phyloP scores from a whole-genome alignment of 2,888 invertebrate species.

The Himalopsyche anomala region DNA sequence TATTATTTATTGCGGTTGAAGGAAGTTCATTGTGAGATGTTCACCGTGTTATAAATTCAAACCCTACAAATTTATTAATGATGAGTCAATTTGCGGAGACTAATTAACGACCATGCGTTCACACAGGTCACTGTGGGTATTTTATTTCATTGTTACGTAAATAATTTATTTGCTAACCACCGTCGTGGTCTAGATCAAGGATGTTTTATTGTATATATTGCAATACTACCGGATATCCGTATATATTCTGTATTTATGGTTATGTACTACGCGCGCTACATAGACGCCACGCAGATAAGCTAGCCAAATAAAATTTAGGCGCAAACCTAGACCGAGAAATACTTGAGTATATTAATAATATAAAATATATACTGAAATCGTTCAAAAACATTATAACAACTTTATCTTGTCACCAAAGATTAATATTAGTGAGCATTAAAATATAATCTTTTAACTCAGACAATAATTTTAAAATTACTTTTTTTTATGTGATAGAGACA shows the following conservation, averaged over 20 bases:
- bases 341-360: no score
- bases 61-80: not conserved
- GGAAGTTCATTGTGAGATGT: conserved; percentile 1
- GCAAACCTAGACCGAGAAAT: no score
- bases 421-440: no score
- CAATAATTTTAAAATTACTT: no score
- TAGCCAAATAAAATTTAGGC: no score
- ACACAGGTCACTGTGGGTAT: not conserved
- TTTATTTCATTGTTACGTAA: not conserved
- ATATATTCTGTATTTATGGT: not conserved
- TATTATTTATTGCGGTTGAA: conserved; percentile 3
- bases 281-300: no score
- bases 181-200: conserved; percentile 10
- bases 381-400: no score
- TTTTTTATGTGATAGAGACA: no score
- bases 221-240: conserved; percentile 4
- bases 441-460: no score
- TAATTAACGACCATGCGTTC: not conserved
- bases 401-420: no score
- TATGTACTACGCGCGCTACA: no score
- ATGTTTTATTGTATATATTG: not conserved
- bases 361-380: no score
- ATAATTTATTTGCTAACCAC: not conserved
- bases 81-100: not conserved
- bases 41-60: not conserved